Base-by-base conservation (phyloP, 2,797 vertebrate genomes). In the Urosaurus nigricauda region DNA sequence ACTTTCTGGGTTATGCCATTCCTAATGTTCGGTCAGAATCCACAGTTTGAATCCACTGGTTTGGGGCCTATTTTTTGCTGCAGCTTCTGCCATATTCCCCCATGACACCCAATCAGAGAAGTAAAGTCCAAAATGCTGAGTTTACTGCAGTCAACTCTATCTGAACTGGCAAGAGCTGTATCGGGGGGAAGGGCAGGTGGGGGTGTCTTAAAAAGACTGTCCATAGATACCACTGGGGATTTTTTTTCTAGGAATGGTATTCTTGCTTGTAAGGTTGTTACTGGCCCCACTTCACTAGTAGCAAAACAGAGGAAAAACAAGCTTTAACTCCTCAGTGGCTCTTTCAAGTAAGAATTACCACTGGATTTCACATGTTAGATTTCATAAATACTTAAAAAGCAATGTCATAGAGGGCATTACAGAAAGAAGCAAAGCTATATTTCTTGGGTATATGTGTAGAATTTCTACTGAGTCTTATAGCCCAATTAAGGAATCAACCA, bases 301-400 rank as follows among this genome's bases (percentile, higher is more conserved):
- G 86, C 24, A 92, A 83, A 90, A 84, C 75, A 47, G 68, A 26
- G 29, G 84, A 83, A 91, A 88, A 94, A 90, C 35, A 93, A 90
- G 78, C 86, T 77, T 56, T 92, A 94, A 89, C 79, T 26, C 37
- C 51, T 83, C 77, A 53, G 24, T 89, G 16, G 32, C 51, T 89
- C 81, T 93, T 90, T 90, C 91, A 85, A 90, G 56, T 56, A 79
- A 87, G 77, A 83, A 91, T 65, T 83, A 88, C 74, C 74, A 80
- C 74, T 26, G 84, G 58, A 73, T 83, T 35, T 93, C 75, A n/a
- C 58, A 24, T 88, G 85, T 92, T 88, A 35, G 87, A 87, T 91
- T 85, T 90, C 90, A 87, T 47, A 40, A 74, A 70, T 87, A 75
- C 53, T 92, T 92, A 85, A 90, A 83, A 75, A 86, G 83, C 58